A percentile compares a stretch with the other conserved stretches of the same genome.
phyloP scores from a whole-genome alignment of 2,113 vertebrate genomes.

The Mixornis gularis region DNA sequence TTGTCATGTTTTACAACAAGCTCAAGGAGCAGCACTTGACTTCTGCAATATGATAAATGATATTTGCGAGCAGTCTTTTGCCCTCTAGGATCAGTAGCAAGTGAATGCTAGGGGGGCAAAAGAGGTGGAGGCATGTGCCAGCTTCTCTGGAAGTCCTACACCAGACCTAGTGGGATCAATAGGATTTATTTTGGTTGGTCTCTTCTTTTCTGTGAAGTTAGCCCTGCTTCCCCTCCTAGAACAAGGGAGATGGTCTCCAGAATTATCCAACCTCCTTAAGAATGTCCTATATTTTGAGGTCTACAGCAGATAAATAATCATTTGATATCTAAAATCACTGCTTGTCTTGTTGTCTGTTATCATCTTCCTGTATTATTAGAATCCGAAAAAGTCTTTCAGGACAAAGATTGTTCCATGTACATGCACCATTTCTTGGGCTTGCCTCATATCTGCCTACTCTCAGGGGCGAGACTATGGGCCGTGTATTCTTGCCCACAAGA shows the following conservation, averaged over 20 bases:
- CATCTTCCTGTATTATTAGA: not conserved
- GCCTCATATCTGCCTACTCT: not conserved
- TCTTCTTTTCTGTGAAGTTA: not conserved
- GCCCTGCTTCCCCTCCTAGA: not conserved
- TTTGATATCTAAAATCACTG: not conserved
- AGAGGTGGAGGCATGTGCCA: not conserved
- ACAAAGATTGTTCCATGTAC: rapidly evolving
- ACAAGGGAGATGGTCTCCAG: not conserved
- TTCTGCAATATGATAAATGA: not conserved
- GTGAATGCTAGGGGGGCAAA: not conserved
- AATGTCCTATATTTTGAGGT: not conserved
- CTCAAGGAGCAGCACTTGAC: not conserved
- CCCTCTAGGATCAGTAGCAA: not conserved
- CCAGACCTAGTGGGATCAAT: not conserved
- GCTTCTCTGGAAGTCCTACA: not conserved
- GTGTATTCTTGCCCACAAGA: not conserved
- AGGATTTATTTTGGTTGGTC: not conserved
- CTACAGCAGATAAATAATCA: not conserved
- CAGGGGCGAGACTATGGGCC: no score
- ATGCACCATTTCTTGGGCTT: not conserved
- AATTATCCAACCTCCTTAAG: not conserved
- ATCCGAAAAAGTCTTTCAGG: not conserved
- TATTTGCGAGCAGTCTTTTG: not conserved
- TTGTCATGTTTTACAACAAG: not conserved
- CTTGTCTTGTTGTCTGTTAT: not conserved